A percentile compares a stretch with the other conserved stretches of the same genome.
phyloP scores from a whole-genome alignment of 2,797 vertebrate genomes.

The Geotrypetes seraphini region DNA sequence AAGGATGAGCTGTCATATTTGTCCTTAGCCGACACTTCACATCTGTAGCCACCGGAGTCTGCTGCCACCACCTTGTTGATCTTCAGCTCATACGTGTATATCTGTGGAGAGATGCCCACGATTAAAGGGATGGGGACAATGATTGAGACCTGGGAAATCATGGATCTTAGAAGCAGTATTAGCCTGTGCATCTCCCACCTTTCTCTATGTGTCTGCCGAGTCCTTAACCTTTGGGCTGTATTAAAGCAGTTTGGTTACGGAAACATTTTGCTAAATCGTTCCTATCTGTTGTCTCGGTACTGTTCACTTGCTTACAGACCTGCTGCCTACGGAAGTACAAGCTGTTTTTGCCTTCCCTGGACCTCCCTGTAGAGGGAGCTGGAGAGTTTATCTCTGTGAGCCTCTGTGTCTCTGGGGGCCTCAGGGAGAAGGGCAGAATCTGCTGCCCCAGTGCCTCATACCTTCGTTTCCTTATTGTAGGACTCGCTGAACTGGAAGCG shows the following conservation, averaged over 20 bases:
- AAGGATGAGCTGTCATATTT: conserved; percentile 75
- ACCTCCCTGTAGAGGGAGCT: too few species aligned
- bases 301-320: too few species aligned
- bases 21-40: conserved; percentile 80
- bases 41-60: conserved; percentile 76
- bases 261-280: too few species aligned
- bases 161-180: too few species aligned
- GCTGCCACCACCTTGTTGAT: conserved; percentile 67
- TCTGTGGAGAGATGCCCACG: conserved; percentile 36
- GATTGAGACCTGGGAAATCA: background rate
- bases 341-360: too few species aligned
- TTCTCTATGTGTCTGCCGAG: too few species aligned
- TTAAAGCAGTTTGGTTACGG: too few species aligned
- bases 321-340: too few species aligned
- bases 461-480: conserved; percentile 75
- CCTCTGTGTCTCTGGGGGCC: background rate
- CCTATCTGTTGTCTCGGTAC: too few species aligned
- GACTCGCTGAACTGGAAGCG: conserved; percentile 73
- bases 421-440: background rate
- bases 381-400: too few species aligned
- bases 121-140: background rate
- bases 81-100: conserved; percentile 75
- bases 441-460: conserved; percentile 17
- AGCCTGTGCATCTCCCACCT: too few species aligned
- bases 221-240: too few species aligned